A percentile compares a stretch with the other conserved stretches of the same genome.
These are phyloP conservation scores for Hofmannophila pseudospretella DNA, from an alignment of 2,888 invertebrate genomes.

Conservation along the genomic window DNA sequence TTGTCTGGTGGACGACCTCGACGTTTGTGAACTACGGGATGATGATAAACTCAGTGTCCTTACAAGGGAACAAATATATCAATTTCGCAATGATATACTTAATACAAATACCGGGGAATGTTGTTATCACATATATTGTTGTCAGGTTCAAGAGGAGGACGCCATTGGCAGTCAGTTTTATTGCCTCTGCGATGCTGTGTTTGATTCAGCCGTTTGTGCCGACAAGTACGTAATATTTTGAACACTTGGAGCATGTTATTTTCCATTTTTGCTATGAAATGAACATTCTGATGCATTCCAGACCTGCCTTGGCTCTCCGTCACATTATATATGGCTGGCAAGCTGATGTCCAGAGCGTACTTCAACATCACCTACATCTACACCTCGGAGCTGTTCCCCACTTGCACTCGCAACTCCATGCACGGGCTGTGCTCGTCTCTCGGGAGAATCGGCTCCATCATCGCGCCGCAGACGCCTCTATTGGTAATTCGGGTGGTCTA, in stretches of 20 bases:
- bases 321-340: slow-evolving; percentile 76
- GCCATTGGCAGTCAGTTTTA: slow-evolving; percentile 73
- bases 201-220: slow-evolving; percentile 79
- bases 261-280: no score
- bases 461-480: slow-evolving; percentile 82
- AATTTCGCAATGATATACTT: slow-evolving; percentile 81
- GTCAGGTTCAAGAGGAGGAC: slow-evolving; percentile 74
- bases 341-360: slow-evolving; percentile 79
- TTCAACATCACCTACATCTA: slow-evolving; percentile 80
- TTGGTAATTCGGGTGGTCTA: no score
- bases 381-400: slow-evolving; percentile 83
- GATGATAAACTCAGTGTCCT: slow-evolving; percentile 83
- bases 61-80: slow-evolving; percentile 86
- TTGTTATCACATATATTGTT: slow-evolving; percentile 72
- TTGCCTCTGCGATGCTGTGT: slow-evolving; percentile 77
- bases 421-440: slow-evolving; percentile 82
- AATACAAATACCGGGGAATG: slow-evolving; percentile 78
- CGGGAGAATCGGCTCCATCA: slow-evolving; percentile 80
- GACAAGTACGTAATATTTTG: slow-evolving; percentile 65
- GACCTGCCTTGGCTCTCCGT: slow-evolving; percentile 65
- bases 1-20: slow-evolving; percentile 78
- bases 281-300: no score
- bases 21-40: slow-evolving; percentile 88
- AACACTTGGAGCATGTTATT: no score
- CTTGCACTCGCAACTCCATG: slow-evolving; percentile 80